A percentile compares a stretch with the other conserved stretches of the same genome.
These are phyloP conservation scores for Trissolcus brochymenae DNA, from an alignment of 2,888 invertebrate species.

Conservation along the genomic window DNA sequence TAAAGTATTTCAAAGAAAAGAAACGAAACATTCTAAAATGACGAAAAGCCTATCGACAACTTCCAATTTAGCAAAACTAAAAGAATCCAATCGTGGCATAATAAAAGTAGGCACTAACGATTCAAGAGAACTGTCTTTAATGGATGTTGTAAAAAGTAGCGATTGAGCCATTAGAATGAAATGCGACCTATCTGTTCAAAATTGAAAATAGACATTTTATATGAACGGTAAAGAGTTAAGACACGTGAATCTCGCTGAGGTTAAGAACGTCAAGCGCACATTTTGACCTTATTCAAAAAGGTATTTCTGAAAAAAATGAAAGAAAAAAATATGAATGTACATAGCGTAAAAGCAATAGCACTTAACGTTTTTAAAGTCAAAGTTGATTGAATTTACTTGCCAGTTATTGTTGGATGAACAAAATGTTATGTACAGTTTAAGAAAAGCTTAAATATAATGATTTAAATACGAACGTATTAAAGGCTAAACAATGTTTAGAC, in stretches of 20 bases:
- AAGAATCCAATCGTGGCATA: conserved; percentile 12
- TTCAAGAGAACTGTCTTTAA: conserved; percentile 38
- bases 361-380: conserved; percentile 39
- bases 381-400: conserved; percentile 26
- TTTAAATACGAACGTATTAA: conserved; percentile 22
- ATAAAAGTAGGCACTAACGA: conserved; percentile 37
- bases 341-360: conserved; percentile 42
- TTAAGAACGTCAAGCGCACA: conserved; percentile 48
- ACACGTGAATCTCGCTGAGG: conserved; percentile 51
- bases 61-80: neutral
- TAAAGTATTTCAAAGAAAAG: conserved; percentile 20
- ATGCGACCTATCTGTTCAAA: conserved; percentile 33
- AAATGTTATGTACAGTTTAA: conserved; percentile 47
- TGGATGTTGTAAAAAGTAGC: conserved; percentile 43
- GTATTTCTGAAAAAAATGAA: conserved; percentile 25
- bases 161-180: conserved; percentile 25
- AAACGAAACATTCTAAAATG: conserved; percentile 43
- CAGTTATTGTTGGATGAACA: conserved; percentile 35
- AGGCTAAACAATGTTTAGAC: conserved; percentile 19
- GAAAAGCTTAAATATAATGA: conserved; percentile 32
- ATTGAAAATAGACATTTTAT: conserved; percentile 32
- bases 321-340: conserved; percentile 31
- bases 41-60: conserved; percentile 1
- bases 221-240: conserved; percentile 46
- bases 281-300: conserved; percentile 34